Evolutionary conservation across 2,113 vertebrate species (phyloP), one percentile per base, ranked within the genome.

Genomic region (Verasper variegatus): DNA sequence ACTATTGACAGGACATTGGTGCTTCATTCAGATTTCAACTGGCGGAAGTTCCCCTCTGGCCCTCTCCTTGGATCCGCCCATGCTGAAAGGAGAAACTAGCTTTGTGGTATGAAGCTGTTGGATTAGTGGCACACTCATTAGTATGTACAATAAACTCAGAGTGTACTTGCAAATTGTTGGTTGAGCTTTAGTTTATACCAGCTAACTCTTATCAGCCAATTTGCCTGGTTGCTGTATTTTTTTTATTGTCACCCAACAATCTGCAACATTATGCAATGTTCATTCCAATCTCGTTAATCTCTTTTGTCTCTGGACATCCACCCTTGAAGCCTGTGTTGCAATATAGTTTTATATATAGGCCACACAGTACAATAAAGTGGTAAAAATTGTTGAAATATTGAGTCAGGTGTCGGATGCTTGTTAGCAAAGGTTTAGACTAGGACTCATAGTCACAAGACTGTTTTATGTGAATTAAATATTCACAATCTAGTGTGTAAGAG

Each of bases 281-380:
- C 6, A 45, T 45, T 4, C 13, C 42, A 57, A 12, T 45, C 17
- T 56, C 10, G 27, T 57, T 56, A 31, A 27, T 57, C 4, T 23
- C 42, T 54, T 62, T 66, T 45, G 61, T 60, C 13, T 71, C 15
- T 60, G 49, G 24, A 58, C 18, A 42, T 47, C 3, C 10, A 70
- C n/a, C 45, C 45, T 47, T 47, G 45, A 47, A 14, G 45, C 45
- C 14, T 47, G 15, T 51, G 47, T 15, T 47, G 45, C 15, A 47
- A 15, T 47, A 15, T 37, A 37, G 24, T 35, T 35, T 35, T 35
- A 35, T 4, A 35, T 14, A 45, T 45, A 45, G 42, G 10, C 42
- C 42, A 11, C 14, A 45, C 42, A 27, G 18, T 69, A 15, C 14
- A 2, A 45, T 68, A 31, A 35, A 55, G n/a, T 24, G 14, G 2